These are phyloP conservation scores for Eremophila alpestris DNA, from an alignment of 2,797 vertebrate genomes.

Conservation along the genomic window DNA sequence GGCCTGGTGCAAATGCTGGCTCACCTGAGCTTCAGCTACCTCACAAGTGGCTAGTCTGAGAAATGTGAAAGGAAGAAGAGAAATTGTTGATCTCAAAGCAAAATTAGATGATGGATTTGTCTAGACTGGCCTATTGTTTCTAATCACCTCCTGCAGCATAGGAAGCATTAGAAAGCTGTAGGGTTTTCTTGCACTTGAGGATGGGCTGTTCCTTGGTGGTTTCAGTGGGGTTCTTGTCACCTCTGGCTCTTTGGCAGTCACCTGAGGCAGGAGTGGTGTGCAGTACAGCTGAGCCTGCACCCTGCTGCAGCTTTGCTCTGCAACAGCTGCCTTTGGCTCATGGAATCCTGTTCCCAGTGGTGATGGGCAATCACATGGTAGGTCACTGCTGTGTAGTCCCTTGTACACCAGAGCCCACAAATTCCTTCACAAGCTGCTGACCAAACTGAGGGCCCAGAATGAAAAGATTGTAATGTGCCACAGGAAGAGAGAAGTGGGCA, in stretches of 20 bases:
- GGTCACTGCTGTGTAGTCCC: background rate
- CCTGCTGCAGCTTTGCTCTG: background rate
- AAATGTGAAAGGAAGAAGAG: background rate
- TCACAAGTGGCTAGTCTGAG: background rate
- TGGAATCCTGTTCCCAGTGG: background rate
- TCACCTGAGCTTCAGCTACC: background rate
- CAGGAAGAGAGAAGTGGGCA: background rate
- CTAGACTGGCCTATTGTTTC: background rate
- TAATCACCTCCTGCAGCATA: background rate
- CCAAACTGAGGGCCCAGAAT: background rate
- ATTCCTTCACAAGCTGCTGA: background rate
- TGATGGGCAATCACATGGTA: fast-evolving
- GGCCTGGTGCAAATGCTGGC: background rate
- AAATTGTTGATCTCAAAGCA: background rate
- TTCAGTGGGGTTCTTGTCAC: background rate
- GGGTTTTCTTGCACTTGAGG: background rate
- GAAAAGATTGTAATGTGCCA: background rate
- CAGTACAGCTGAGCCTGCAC: background rate
- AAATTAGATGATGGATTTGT: background rate
- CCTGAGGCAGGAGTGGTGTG: background rate
- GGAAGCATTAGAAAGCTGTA: background rate
- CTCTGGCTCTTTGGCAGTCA: background rate
- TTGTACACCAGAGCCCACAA: background rate
- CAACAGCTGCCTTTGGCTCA: background rate
- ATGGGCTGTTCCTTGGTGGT: background rate